A percentile compares a stretch with the other conserved stretches of the same genome.
Conservation (phyloP, 2,113 vertebrate species). For the Paramisgurnus dabryanus region DNA sequence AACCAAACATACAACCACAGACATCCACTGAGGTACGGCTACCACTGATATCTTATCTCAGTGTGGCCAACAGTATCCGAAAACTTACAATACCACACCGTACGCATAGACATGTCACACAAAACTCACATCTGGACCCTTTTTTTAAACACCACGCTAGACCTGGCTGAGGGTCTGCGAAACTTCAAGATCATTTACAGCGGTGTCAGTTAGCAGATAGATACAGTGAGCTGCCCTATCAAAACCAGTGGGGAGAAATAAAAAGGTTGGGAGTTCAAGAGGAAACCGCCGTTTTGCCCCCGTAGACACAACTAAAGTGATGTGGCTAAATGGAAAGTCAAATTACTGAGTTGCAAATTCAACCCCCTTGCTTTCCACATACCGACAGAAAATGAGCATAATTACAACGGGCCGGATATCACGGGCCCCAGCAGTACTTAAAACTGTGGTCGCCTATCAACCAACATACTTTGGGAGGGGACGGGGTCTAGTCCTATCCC, state of each 20-base stretch:
- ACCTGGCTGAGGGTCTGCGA: background rate
- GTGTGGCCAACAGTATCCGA: constrained; percentile 7
- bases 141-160: background rate
- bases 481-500: background rate
- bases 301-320: constrained; percentile 23
- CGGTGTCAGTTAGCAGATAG: background rate
- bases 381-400: constrained; percentile 71
- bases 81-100: background rate
- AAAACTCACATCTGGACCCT: background rate
- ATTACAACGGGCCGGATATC: constrained; percentile 71
- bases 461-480: constrained; percentile 32
- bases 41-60: constrained; percentile 24
- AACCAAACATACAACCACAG: background rate
- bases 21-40: background rate
- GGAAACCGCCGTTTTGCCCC: constrained; percentile 22
- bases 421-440: constrained; percentile 60
- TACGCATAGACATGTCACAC: background rate
- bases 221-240: background rate
- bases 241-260: background rate
- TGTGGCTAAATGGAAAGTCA: constrained; percentile 53
- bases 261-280: constrained; percentile 43
- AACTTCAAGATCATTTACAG: constrained; percentile 34
- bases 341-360: constrained; percentile 48
- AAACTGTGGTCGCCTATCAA: constrained; percentile 55
- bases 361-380: constrained; percentile 56